A percentile compares a stretch with the other conserved stretches of the same genome.
Conservation (phyloP, 2,797 vertebrate genomes). For the Sternotherus odoratus region DNA sequence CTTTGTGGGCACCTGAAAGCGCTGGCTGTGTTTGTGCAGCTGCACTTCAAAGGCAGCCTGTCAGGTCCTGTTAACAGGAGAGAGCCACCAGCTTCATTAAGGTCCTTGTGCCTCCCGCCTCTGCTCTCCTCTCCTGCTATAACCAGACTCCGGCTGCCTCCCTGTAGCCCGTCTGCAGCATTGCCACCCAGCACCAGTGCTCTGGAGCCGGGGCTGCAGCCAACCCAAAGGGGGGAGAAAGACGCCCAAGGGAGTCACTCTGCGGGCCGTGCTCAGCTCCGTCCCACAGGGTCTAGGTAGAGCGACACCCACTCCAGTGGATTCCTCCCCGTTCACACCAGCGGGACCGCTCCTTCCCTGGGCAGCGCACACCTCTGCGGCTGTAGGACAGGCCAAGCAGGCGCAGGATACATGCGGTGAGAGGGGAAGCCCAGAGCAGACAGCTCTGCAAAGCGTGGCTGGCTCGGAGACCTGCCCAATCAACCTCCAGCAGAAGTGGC, state of each 20-base stretch:
- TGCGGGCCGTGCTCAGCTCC: not conserved
- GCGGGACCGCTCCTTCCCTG: not conserved
- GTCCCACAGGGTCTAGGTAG: not conserved
- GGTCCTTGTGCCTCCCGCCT: not conserved
- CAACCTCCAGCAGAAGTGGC: not conserved
- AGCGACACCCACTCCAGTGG: not conserved
- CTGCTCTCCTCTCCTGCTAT: not conserved
- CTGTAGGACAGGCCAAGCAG: not conserved
- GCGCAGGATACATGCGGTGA: not conserved
- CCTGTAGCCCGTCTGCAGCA: not conserved
- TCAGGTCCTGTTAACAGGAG: not conserved
- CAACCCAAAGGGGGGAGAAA: not conserved
- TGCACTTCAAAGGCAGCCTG: not conserved
- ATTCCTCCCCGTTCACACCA: not conserved
- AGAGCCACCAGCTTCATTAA: constrained; percentile 35
- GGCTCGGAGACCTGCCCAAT: not conserved
- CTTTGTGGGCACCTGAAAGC: not conserved
- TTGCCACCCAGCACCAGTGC: not conserved
- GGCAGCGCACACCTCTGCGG: constrained; percentile 64
- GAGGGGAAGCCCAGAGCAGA: not conserved
- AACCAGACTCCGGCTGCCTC: constrained; percentile 40
- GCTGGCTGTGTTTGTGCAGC: not conserved
- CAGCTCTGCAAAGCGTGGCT: not conserved
- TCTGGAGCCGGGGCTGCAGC: not conserved
- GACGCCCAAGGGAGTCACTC: not conserved